A percentile compares a stretch with the other conserved stretches of the same genome.
phyloP scores from a whole-genome alignment of 2,888 invertebrate species.

The Theodoxus fluviatilis region DNA sequence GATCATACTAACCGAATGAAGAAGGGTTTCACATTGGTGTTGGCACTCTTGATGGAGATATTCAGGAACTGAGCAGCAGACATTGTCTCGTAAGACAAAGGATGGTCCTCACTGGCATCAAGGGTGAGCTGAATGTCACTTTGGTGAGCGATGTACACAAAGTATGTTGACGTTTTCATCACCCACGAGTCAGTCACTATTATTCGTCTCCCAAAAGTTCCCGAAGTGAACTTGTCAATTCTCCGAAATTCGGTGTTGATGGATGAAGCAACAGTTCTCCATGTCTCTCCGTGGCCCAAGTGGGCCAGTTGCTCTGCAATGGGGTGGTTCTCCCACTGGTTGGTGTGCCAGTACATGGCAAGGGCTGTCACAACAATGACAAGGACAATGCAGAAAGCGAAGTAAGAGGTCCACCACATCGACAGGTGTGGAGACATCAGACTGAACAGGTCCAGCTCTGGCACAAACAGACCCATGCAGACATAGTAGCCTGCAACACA shows the following conservation, averaged over 20 bases:
- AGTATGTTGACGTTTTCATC: conserved; percentile 80
- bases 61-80: conserved; percentile 83
- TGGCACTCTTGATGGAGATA: conserved; percentile 72
- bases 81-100: conserved; percentile 74
- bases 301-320: conserved; percentile 73
- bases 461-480: conserved; percentile 43
- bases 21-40: conserved; percentile 54
- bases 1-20: conserved; percentile 71
- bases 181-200: conserved; percentile 83
- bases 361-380: conserved; percentile 68
- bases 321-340: conserved; percentile 79
- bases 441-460: conserved; percentile 42
- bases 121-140: conserved; percentile 78
- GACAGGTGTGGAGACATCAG: conserved; percentile 36
- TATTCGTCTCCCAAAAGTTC: conserved; percentile 54
- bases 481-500: conserved; percentile 57
- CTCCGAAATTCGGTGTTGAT: conserved; percentile 79
- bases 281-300: conserved; percentile 60
- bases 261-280: conserved; percentile 76
- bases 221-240: conserved; percentile 65
- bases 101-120: conserved; percentile 71
- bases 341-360: conserved; percentile 75
- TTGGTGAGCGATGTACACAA: conserved; percentile 79
- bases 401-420: conserved; percentile 42
- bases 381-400: conserved; percentile 61